Evolutionary conservation across 2,888 invertebrate genomes (phyloP).

Genomic region (Sussaba pulchella): DNA sequence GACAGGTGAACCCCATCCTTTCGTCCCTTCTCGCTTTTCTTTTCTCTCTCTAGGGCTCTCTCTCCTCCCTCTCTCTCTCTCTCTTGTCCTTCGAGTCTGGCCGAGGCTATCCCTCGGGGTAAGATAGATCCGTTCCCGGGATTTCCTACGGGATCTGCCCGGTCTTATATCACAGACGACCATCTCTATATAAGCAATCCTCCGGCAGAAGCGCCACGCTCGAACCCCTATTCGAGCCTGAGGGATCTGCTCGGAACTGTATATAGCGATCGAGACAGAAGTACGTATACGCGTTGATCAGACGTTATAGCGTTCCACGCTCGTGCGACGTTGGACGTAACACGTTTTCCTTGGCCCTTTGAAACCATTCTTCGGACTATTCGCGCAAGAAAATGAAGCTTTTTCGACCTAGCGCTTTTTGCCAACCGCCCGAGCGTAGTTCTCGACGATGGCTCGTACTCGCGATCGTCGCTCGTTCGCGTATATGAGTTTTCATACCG

Average conservation of each 20-base stretch:
- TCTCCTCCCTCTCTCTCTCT: constrained; percentile 66
- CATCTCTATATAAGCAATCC: constrained; percentile 83
- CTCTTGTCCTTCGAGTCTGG: constrained; percentile 66
- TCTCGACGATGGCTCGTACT: constrained; percentile 44
- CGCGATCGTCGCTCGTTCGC: constrained; percentile 47
- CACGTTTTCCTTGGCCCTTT: constrained; percentile 44
- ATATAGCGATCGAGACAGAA: constrained; percentile 57
- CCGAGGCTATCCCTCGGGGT: constrained; percentile 83
- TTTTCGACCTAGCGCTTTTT: constrained; percentile 54
- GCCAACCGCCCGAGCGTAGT: too few species aligned
- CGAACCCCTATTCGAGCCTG: constrained; percentile 53
- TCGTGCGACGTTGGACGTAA: constrained; percentile 40
- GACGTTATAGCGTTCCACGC: constrained; percentile 66
- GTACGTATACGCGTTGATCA: constrained; percentile 67
- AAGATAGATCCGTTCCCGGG: constrained; percentile 84
- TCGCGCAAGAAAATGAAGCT: constrained; percentile 41
- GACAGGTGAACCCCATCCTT: constrained; percentile 85
- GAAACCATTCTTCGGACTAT: constrained; percentile 47
- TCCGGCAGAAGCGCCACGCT: constrained; percentile 43
- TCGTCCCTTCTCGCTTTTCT: too few species aligned
- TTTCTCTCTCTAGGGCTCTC: too few species aligned
- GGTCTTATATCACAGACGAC: constrained; percentile 84
- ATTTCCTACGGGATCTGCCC: constrained; percentile 84
- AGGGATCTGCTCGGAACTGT: constrained; percentile 53
- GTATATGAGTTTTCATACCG: constrained; percentile 36